Evolutionary conservation across 2,797 vertebrate species (phyloP).

Genomic region (Diplodus puntazzo): DNA sequence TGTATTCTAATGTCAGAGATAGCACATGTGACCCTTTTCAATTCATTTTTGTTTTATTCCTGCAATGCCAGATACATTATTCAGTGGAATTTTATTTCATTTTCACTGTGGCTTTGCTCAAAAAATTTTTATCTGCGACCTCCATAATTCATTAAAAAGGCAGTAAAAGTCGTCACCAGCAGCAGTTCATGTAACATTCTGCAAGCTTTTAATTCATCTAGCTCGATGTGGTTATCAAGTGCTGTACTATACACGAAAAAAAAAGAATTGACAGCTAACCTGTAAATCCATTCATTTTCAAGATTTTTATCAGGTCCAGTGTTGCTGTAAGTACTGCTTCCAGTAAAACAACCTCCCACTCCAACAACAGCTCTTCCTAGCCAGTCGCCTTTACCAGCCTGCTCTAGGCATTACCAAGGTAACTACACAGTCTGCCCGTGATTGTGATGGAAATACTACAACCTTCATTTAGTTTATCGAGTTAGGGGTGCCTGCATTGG

Average conservation of each 20-base stretch:
- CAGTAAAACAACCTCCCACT: conserved; percentile 20
- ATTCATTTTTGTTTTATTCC: background rate
- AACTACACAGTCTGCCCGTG: background rate
- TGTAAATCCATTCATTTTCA: background rate
- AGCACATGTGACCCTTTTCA: background rate
- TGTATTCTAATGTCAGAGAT: background rate
- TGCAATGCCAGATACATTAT: background rate
- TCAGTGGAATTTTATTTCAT: background rate
- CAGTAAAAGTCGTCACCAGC: background rate
- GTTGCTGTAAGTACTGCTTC: background rate
- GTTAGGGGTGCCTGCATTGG: background rate
- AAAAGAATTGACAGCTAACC: background rate
- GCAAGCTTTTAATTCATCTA: background rate
- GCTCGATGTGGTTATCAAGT: background rate
- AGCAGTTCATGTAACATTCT: background rate
- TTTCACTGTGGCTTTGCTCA: background rate
- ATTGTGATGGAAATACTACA: conserved; percentile 1
- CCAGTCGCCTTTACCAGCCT: conserved; percentile 18
- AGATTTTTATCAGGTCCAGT: background rate
- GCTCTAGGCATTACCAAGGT: background rate
- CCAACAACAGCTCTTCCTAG: conserved; percentile 24
- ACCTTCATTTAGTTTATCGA: background rate
- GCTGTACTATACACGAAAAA: background rate
- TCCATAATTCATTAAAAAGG: background rate
- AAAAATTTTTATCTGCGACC: background rate